Evolutionary conservation across 2,888 invertebrate genomes (phyloP).

Genomic region (Orthosia gracilis): DNA sequence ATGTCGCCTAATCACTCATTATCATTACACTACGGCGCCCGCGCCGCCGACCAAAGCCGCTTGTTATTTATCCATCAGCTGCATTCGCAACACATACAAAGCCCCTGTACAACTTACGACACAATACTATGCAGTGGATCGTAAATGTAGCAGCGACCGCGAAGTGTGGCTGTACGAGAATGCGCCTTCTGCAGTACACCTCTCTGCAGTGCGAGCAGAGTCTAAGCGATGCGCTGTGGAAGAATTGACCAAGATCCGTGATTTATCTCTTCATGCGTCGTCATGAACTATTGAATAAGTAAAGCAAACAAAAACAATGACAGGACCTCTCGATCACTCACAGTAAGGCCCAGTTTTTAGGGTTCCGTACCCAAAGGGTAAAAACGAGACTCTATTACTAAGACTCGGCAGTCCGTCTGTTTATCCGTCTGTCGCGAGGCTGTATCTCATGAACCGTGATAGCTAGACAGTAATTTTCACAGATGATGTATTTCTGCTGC

Average conservation of each 20-base stretch:
- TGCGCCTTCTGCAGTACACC: not conserved
- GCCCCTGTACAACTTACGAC: not conserved
- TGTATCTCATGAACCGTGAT: too few species aligned
- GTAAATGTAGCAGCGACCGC: too few species aligned
- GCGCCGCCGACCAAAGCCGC: not conserved
- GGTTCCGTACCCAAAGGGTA: too few species aligned
- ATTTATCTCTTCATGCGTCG: not conserved
- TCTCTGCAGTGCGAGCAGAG: not conserved
- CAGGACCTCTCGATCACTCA: not conserved
- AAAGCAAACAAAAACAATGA: not conserved
- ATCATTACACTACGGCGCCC: constrained; percentile 37
- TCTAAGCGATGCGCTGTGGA: not conserved
- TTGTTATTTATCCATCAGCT: constrained; percentile 44
- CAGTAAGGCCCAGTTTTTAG: too few species aligned
- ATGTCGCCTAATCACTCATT: constrained; percentile 60
- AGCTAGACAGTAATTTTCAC: too few species aligned
- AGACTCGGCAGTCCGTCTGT: too few species aligned
- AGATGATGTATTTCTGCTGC: too few species aligned
- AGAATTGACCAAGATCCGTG: not conserved
- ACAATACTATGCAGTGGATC: too few species aligned
- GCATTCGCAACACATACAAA: constrained; percentile 35
- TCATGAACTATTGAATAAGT: not conserved
- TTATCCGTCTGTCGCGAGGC: too few species aligned
- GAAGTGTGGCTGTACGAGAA: not conserved
- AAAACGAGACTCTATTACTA: too few species aligned